These are phyloP conservation scores for Automeris io DNA, from an alignment of 2,888 invertebrate species.

Conservation along the genomic window DNA sequence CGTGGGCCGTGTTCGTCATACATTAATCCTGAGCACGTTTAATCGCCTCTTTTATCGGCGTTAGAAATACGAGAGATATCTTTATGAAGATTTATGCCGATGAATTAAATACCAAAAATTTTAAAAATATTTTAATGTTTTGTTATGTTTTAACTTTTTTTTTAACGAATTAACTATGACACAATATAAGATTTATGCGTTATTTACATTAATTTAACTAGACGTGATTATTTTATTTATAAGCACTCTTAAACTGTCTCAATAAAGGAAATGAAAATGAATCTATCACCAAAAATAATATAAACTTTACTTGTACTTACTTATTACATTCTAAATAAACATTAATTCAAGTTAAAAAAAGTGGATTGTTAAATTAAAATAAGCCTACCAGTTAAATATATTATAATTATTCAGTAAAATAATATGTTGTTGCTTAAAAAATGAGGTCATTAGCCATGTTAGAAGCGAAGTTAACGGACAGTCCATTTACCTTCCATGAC, in stretches of 20 bases:
- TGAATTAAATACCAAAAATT: conserved; percentile 15
- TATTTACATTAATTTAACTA: neutral
- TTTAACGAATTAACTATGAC: neutral
- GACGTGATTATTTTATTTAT: too few species aligned
- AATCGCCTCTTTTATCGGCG: conserved; percentile 57
- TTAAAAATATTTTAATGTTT: conserved; percentile 8
- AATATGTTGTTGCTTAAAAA: too few species aligned
- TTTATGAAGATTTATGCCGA: conserved; percentile 17
- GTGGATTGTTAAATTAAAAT: too few species aligned
- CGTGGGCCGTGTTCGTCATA: conserved; percentile 59
- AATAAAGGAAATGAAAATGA: too few species aligned
- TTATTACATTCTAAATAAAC: too few species aligned
- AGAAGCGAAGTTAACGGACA: neutral
- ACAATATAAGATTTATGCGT: too few species aligned
- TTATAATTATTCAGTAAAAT: too few species aligned
- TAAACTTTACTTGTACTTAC: too few species aligned
- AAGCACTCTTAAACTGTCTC: too few species aligned
- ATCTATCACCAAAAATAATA: too few species aligned
- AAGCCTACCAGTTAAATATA: too few species aligned
- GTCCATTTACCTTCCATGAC: neutral
- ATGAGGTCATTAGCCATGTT: neutral
- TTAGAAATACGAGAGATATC: conserved; percentile 21
- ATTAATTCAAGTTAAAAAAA: too few species aligned
- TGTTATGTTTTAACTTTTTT: neutral
- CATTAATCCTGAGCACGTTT: conserved; percentile 62